Conservation (phyloP, 2,113 vertebrate species). For the Lathamus discolor region DNA sequence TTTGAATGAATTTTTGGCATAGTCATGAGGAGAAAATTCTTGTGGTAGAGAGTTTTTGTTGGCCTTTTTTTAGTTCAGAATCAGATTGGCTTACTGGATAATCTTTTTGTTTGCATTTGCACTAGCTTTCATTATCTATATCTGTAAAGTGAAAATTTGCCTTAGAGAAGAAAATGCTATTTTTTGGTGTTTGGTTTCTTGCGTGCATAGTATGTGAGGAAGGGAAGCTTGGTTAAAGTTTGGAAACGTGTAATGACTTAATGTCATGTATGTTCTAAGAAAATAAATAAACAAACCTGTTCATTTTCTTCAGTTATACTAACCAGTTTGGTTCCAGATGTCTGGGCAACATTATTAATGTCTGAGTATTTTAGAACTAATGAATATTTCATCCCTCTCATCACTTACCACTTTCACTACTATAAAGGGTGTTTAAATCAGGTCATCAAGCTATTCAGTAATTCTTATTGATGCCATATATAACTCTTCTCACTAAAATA, state of each 20-base stretch:
- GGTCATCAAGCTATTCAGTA: not conserved
- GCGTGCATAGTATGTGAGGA: not conserved
- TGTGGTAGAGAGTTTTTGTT: not conserved
- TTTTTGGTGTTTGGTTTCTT: not conserved
- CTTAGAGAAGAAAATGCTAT: not conserved
- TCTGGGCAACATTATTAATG: not conserved
- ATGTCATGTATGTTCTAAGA: not conserved
- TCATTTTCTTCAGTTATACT: conserved; percentile 20
- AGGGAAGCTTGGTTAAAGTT: not conserved
- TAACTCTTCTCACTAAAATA: not conserved
- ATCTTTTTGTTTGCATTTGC: not conserved
- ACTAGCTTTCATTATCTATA: not conserved
- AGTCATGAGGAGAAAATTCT: not conserved
- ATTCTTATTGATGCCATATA: not conserved
- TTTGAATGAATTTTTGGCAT: not conserved
- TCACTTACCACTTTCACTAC: not conserved
- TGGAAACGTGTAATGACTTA: not conserved
- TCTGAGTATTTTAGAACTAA: not conserved
- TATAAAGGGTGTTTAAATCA: not conserved
- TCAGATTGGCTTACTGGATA: not conserved
- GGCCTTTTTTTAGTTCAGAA: not conserved
- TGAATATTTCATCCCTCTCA: not conserved
- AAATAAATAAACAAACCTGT: not conserved
- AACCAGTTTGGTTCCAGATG: not conserved
- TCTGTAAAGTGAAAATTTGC: not conserved